phyloP scores from a whole-genome alignment of 2,888 invertebrate species.

The Phyto melanocephala region DNA sequence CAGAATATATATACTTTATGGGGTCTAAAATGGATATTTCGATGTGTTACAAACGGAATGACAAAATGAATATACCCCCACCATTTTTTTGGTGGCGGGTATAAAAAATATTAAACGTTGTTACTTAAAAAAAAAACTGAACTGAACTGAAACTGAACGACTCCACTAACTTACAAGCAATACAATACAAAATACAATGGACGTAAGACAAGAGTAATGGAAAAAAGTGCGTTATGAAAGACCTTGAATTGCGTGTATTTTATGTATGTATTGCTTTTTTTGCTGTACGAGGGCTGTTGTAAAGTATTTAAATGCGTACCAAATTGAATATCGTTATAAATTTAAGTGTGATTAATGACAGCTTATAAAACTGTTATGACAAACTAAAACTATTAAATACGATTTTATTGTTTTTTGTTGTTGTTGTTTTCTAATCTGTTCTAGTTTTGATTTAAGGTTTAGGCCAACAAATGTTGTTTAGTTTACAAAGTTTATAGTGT shows the following conservation, averaged over 20 bases:
- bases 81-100: too few relatives aligned
- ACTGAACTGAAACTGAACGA: too few relatives aligned
- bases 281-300: background rate
- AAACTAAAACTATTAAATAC: background rate
- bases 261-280: background rate
- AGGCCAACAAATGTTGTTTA: background rate
- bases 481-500: background rate
- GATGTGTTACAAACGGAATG: too few relatives aligned
- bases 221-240: constrained; percentile 48
- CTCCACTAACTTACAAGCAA: background rate
- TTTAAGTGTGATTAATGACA: constrained; percentile 51
- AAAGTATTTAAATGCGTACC: constrained; percentile 20
- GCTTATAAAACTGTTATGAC: background rate
- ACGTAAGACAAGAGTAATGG: constrained; percentile 4
- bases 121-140: background rate
- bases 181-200: constrained; percentile 28
- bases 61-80: too few relatives aligned
- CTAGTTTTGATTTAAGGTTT: constrained; percentile 3
- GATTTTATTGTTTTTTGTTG: background rate
- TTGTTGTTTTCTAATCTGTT: background rate
- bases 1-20: too few relatives aligned
- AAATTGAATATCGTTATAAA: constrained; percentile 10
- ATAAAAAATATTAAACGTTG: background rate
- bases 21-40: too few relatives aligned
- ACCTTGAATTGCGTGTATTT: constrained; percentile 55